phyloP scores from a whole-genome alignment of 2,888 invertebrate genomes.

The Reticulitermes lucifugus region DNA sequence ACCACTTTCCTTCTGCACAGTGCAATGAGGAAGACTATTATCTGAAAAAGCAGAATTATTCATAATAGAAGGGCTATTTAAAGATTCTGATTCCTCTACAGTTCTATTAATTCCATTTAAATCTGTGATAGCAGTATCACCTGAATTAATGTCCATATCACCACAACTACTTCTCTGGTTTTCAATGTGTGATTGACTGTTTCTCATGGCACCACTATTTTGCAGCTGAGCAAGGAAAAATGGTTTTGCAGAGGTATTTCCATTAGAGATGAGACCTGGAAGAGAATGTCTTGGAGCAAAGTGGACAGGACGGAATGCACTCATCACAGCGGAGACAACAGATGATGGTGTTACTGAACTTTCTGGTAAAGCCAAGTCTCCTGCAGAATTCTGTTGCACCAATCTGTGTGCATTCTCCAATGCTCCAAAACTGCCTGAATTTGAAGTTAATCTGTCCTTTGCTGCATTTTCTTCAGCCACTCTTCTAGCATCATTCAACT shows the following conservation, averaged over 20 bases:
- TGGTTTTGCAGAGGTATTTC: constrained; percentile 63
- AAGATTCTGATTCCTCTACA: not conserved
- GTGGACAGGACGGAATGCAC: constrained; percentile 51
- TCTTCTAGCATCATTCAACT: constrained; percentile 81
- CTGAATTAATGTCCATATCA: constrained; percentile 16
- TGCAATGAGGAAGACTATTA: not conserved
- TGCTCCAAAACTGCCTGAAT: not conserved
- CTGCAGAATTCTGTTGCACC: constrained; percentile 44
- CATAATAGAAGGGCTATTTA: not conserved
- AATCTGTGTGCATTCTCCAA: not conserved
- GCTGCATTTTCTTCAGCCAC: constrained; percentile 73
- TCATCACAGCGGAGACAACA: constrained; percentile 37
- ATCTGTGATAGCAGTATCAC: constrained; percentile 22
- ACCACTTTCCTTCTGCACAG: not conserved
- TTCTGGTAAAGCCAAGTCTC: constrained; percentile 39
- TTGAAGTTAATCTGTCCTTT: not conserved
- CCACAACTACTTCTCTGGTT: constrained; percentile 32
- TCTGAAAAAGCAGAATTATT: not conserved
- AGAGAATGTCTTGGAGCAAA: constrained; percentile 47
- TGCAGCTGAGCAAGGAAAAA: constrained; percentile 55
- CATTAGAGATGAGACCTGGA: constrained; percentile 57
- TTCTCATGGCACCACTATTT: not conserved
- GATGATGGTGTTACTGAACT: not conserved
- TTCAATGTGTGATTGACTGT: not conserved
- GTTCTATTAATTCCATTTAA: not conserved